phyloP scores from a whole-genome alignment of 2,888 invertebrate genomes.

The Meghimatium bilineatum region DNA sequence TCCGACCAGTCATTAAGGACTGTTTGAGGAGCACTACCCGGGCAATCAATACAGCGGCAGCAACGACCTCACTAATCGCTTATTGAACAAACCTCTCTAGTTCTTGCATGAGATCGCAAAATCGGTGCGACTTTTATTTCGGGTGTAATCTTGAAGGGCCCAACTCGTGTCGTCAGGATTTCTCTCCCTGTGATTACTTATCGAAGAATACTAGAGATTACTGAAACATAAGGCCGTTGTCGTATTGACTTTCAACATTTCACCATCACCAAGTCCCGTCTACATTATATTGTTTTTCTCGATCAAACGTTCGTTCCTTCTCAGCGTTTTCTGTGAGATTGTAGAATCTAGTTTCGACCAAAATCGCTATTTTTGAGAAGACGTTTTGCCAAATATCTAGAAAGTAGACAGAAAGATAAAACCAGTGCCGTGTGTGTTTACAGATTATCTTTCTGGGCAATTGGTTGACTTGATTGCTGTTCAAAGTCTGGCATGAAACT shows the following conservation, averaged over 20 bases:
- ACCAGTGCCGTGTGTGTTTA: neutral
- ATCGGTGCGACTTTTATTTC: neutral
- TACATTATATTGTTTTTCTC: too few species aligned
- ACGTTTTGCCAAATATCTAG: too few species aligned
- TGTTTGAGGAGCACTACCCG: conserved; percentile 5
- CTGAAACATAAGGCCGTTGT: neutral
- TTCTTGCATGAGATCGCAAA: neutral
- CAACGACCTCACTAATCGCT: conserved; percentile 18
- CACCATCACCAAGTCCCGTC: neutral
- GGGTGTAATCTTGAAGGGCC: neutral
- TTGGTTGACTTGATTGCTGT: neutral
- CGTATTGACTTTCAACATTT: conserved; percentile 2
- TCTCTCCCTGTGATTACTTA: neutral
- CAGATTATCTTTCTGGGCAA: conserved; percentile 7
- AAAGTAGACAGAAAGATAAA: neutral
- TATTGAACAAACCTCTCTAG: conserved; percentile 15
- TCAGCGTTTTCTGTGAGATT: neutral
- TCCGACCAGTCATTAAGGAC: conserved; percentile 3
- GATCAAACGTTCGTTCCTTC: neutral
- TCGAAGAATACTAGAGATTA: conserved; percentile 1
- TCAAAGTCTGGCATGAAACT: neutral
- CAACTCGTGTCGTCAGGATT: neutral
- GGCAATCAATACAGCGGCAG: conserved; percentile 6
- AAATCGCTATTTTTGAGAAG: too few species aligned
- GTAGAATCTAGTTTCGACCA: too few species aligned